Base-by-base conservation (phyloP, 2,113 vertebrate genomes). In the Rhea pennata region DNA sequence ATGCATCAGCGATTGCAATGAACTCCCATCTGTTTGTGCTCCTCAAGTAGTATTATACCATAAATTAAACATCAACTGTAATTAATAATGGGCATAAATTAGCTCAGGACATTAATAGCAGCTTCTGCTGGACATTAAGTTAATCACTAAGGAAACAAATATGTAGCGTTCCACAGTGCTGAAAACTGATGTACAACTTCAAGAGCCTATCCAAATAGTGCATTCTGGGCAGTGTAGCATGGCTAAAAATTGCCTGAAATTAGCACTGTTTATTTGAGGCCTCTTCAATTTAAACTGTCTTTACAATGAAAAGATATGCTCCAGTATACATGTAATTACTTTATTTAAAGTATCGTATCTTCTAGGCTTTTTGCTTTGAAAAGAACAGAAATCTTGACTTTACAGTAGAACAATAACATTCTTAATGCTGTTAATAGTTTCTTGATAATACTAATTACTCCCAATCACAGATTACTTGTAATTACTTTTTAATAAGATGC, bases 401-500 rank as follows among this genome's bases (percentile, higher is more conserved):
- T 24, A 44, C 51, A 44, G 17, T 65, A 91, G 61, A 88, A 92
- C 15, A 91, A 78, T 65, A 91, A 3, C 44, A 76, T 92, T 89
- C 26, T 67, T 92, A 81, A 93, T 75, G 59, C 16, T 87, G 29
- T 92, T 92, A 91, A 93, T 84, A 87, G 9, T 67, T 91, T 82
- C 50, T 80, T 85, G 90, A 87, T 97, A 95, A 84, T 90, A 46
- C 33, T 94, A 91, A 96, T 95, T 95, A 91, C 15, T 87, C 7
- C 22, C 4, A 71, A 70, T 64, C 36, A 70, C 65, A 82, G 91
- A 95, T 92, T 95, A 85, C 13, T 75, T 50, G 67, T 87, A 94
- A 95, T 92, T 92, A 84, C 10, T 36, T 81, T 76, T 94, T 82
- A 86, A 76, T 92, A 91, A 77, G 26, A 44, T 71, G 21, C 2